Base-by-base conservation (phyloP, 2,113 vertebrate species). In the Ctenomys sociabilis region DNA sequence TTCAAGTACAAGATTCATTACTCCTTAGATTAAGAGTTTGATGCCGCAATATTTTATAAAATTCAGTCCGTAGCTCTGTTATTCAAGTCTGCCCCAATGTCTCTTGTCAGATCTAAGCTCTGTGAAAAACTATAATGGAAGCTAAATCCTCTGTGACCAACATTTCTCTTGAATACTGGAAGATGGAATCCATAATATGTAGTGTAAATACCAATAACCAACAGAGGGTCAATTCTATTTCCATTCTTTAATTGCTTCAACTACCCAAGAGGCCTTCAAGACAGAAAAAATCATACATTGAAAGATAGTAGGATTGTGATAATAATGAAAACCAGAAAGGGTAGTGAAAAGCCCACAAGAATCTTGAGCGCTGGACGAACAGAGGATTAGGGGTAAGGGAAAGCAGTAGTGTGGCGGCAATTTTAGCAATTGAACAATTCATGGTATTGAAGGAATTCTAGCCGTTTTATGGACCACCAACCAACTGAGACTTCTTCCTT, bases 251-350 rank as follows among this genome's bases (percentile, higher is more conserved):
- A 70, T 66, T 37, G 22, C 66, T 90, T 88, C 83, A 84, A n/a
- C 64, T 73, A 52, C 45, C 75, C 78, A 80, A 73, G 88, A 92
- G 84, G 37, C 92, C 49, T 89, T 66, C 40, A 81, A 86, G 45
- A 91, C 85, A 92, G 30, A 45, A 7, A 89, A 97, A 94, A 80
- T 88, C 64, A 43, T 70, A 95, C 82, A 3, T 84, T 90, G 37
- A 61, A 70, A 93, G 28, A 81, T 16, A 75, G 22, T 32, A 43
- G 72, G 77, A 64, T 72, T 97, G 11, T 14, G 26, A 73, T 12
- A 2, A 35, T 85, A 73, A 80, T 73, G 28, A 90, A 97, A 83
- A 45, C 1, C 21, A n/a, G 40, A 89, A 94, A 90, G 57, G 80
- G 32, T 30, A 90, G 90, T 12, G 13, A 61, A 12, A 12, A 7